These are phyloP conservation scores for Ceratoteleas bidentatus DNA, from an alignment of 1,140 invertebrate genomes.

Conservation along the genomic window DNA sequence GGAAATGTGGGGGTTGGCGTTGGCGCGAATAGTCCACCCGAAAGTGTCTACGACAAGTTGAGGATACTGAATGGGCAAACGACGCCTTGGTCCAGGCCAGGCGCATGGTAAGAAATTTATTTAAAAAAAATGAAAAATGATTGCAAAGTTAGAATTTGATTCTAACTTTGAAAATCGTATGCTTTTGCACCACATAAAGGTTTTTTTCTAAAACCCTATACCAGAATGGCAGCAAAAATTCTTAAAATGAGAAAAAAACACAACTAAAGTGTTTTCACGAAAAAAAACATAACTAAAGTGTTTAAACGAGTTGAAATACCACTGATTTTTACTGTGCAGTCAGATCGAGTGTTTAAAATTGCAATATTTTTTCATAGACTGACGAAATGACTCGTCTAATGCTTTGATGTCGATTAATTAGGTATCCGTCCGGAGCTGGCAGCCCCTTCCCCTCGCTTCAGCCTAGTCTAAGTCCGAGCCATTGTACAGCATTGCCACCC, in stretches of 20 bases:
- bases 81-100: conserved; percentile 83
- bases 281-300: no score
- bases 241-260: no score
- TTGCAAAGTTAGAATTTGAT: no score
- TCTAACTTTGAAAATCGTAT: no score
- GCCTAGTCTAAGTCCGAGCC: conserved; percentile 80
- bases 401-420: conserved; percentile 53
- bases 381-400: not conserved
- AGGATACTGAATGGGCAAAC: conserved; percentile 91
- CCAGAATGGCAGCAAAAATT: no score
- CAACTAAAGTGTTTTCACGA: no score
- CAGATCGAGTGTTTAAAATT: no score
- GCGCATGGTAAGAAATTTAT: conserved; percentile 81
- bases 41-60: conserved; percentile 91
- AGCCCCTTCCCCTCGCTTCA: conserved; percentile 81
- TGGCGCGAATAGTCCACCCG: conserved; percentile 78
- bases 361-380: no score
- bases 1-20: conserved; percentile 80
- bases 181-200: no score
- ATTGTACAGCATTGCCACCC: conserved; percentile 77
- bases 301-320: no score
- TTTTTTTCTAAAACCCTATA: no score
- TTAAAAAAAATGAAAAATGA: not conserved
- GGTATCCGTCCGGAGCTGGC: conserved; percentile 81
- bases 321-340: no score